phyloP scores from a whole-genome alignment of 1,140 invertebrate genomes.

The Pectinophora gossypiella region DNA sequence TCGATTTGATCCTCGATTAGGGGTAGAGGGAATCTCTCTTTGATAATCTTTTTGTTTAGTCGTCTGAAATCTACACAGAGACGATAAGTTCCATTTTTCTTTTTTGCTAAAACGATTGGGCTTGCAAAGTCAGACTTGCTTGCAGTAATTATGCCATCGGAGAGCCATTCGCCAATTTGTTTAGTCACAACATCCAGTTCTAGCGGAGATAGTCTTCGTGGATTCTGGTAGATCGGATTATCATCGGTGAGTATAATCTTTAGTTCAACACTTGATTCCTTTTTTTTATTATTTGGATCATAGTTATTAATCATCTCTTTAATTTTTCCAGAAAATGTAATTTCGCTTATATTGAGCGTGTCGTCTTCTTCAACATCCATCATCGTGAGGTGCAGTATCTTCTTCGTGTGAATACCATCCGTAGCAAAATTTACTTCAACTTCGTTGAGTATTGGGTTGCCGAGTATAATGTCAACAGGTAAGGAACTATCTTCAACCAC shows the following conservation, averaged over 20 bases:
- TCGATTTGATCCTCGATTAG: too few species aligned
- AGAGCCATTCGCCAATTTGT: conserved; percentile 33
- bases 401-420: conserved; percentile 10
- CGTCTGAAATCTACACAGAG: conserved; percentile 69
- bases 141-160: conserved; percentile 28
- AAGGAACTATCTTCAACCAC: conserved; percentile 17
- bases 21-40: too few species aligned
- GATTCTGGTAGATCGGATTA: conserved; percentile 26
- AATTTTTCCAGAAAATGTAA: conserved; percentile 8
- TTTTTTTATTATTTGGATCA: conserved; percentile 1
- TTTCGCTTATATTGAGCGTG: conserved; percentile 1
- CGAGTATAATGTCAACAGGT: conserved; percentile 16
- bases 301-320: conserved; percentile 11
- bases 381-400: conserved; percentile 6
- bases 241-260: conserved; percentile 29
- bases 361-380: conserved; percentile 1
- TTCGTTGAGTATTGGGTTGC: conserved; percentile 17
- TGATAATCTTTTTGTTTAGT: conserved; percentile 59
- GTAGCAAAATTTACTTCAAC: conserved; percentile 15
- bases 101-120: conserved; percentile 31
- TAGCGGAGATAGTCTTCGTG: conserved; percentile 26
- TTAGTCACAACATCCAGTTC: conserved; percentile 29
- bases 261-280: conserved; percentile 17
- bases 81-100: conserved; percentile 29
- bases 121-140: conserved; percentile 34